These are phyloP conservation scores for Eupithecia subumbrata DNA, from an alignment of 2,888 invertebrate genomes.

Conservation along the genomic window DNA sequence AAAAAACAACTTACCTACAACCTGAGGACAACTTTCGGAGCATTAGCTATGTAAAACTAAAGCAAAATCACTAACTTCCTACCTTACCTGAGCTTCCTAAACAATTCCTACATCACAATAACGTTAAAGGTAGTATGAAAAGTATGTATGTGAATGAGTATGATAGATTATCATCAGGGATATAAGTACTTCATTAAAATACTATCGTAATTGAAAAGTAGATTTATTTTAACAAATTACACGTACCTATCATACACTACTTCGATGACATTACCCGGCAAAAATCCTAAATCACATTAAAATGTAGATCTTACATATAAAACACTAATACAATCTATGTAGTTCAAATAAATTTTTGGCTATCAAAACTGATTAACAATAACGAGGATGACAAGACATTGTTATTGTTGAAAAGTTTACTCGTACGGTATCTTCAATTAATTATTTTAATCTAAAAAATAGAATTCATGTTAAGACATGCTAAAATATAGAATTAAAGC, in stretches of 20 bases:
- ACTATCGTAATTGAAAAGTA: slow-evolving; percentile 52
- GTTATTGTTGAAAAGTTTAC: slow-evolving; percentile 1
- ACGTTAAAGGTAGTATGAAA: too few species aligned
- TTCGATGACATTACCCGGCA: slow-evolving; percentile 37
- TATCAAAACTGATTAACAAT: slow-evolving; percentile 3
- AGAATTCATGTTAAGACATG: neutral
- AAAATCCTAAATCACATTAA: slow-evolving; percentile 57
- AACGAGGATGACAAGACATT: neutral
- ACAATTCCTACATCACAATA: too few species aligned
- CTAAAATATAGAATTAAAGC: neutral
- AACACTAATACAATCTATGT: slow-evolving; percentile 50
- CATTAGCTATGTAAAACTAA: too few species aligned
- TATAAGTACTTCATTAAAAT: neutral
- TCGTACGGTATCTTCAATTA: neutral
- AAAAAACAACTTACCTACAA: too few species aligned
- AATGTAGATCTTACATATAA: slow-evolving; percentile 50
- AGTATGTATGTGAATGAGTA: neutral
- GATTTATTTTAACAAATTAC: slow-evolving; percentile 72
- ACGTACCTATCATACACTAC: slow-evolving; percentile 42
- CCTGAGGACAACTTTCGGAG: too few species aligned
- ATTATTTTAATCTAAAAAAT: neutral
- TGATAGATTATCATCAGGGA: neutral
- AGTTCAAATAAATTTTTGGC: slow-evolving; percentile 39
- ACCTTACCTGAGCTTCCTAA: too few species aligned
- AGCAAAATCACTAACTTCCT: too few species aligned